A percentile compares a stretch with the other conserved stretches of the same genome.
phyloP scores from a whole-genome alignment of 2,797 vertebrate species.

The Lycodopsis pacificus region DNA sequence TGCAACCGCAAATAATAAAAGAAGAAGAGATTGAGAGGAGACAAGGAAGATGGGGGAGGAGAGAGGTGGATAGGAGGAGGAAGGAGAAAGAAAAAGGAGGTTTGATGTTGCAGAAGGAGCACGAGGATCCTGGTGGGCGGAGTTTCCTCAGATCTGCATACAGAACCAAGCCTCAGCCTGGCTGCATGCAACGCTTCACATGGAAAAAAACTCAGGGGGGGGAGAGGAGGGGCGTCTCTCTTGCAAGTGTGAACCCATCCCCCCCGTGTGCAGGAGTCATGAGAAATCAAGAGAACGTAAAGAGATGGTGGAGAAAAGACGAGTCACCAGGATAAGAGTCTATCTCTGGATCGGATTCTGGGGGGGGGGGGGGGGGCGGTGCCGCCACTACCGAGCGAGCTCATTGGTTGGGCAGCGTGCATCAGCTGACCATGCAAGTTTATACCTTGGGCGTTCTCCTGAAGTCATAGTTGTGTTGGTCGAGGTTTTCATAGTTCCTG shows the following conservation, averaged over 20 bases:
- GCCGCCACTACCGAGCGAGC: conserved; percentile 78
- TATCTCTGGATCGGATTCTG: conserved; percentile 84
- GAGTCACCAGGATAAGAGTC: conserved; percentile 88
- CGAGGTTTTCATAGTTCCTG: conserved; percentile 99
- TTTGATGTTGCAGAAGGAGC: conserved; percentile 81
- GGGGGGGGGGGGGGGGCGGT: conserved; percentile 67
- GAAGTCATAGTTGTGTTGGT: conserved; percentile 99
- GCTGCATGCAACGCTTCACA: conserved; percentile 93
- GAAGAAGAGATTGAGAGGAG: conserved; percentile 68
- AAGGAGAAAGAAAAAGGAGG: conserved; percentile 63
- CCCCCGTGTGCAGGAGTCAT: conserved; percentile 78
- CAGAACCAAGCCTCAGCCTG: conserved; percentile 63
- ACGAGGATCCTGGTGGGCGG: conserved; percentile 79
- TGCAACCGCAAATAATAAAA: conserved; percentile 91
- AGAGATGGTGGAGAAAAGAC: conserved; percentile 82
- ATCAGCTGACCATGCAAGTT: conserved; percentile 96
- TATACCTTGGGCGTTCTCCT: conserved; percentile 99
- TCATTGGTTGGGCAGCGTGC: conserved; percentile 99
- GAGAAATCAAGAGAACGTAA: conserved; percentile 73
- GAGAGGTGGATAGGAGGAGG: conserved; percentile 8
- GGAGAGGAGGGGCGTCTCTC: conserved; percentile 82
- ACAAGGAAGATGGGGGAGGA: conserved; percentile 61
- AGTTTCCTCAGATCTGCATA: conserved; percentile 79
- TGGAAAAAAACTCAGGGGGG: conserved; percentile 51
- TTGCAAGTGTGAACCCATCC: conserved; percentile 78